Evolutionary conservation across 2,113 vertebrate genomes (phyloP).

Genomic region (Cynoglossus semilaevis): DNA sequence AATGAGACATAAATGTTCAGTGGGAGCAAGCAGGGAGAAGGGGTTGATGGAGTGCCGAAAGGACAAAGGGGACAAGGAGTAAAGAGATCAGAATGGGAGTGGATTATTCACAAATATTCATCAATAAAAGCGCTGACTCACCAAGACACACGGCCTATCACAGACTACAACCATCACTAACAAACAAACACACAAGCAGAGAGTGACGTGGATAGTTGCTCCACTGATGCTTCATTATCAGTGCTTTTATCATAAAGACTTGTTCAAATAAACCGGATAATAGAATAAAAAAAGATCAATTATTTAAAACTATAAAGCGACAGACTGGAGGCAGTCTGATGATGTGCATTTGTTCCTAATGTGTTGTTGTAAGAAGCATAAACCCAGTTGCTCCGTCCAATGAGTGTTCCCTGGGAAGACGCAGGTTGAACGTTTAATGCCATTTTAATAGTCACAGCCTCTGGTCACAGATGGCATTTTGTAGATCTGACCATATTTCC

Average conservation of each 20-base stretch:
- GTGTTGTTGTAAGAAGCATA: background rate
- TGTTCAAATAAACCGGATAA: constrained; percentile 27
- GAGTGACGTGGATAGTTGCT: too few species aligned
- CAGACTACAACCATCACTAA: constrained; percentile 18
- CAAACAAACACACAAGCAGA: constrained; percentile 18
- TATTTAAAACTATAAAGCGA: constrained; percentile 21
- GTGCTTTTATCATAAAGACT: too few species aligned
- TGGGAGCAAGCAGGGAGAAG: constrained; percentile 17
- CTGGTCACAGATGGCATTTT: constrained; percentile 28
- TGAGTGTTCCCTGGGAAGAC: background rate
- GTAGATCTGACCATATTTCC: background rate
- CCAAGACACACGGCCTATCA: constrained; percentile 48
- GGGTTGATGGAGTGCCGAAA: constrained; percentile 29
- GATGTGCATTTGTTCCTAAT: constrained; percentile 18
- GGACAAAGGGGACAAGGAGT: constrained; percentile 43
- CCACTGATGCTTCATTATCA: constrained; percentile 3
- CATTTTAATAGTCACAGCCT: background rate
- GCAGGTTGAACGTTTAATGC: constrained; percentile 6
- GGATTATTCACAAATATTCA: constrained; percentile 67
- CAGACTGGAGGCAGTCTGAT: constrained; percentile 17
- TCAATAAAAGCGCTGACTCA: constrained; percentile 69
- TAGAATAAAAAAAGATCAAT: constrained; percentile 2
- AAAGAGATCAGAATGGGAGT: constrained; percentile 46
- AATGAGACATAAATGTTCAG: constrained; percentile 64
- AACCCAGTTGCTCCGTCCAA: background rate